Conservation (phyloP, 2,113 vertebrate species). For the Bostrychus sinensis region DNA sequence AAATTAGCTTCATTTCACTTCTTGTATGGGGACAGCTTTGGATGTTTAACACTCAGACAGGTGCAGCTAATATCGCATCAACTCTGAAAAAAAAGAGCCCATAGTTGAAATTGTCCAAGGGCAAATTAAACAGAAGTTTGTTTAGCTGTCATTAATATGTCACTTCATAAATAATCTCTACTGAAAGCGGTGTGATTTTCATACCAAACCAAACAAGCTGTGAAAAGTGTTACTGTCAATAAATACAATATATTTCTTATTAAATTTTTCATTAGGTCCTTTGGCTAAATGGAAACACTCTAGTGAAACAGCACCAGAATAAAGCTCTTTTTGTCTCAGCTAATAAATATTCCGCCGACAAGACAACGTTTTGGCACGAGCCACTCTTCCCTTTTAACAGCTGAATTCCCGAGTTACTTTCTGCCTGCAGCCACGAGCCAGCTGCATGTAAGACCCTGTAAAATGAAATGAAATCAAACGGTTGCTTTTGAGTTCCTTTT, state of each 20-base stretch:
- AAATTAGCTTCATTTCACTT: too few relatives aligned
- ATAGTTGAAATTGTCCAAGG: too few relatives aligned
- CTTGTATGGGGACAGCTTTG: too few relatives aligned
- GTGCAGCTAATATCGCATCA: too few relatives aligned
- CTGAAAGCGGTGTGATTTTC: neutral
- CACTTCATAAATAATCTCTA: neutral
- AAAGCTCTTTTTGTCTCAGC: neutral
- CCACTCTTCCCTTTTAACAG: neutral
- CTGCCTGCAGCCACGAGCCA: neutral
- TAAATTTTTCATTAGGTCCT: neutral
- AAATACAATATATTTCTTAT: neutral
- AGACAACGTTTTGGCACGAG: neutral
- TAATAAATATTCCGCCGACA: neutral
- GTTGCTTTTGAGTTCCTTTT: constrained; percentile 1
- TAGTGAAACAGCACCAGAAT: neutral
- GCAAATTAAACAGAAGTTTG: too few relatives aligned
- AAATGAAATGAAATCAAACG: neutral
- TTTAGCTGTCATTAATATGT: too few relatives aligned
- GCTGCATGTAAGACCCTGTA: neutral
- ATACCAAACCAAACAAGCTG: too few relatives aligned
- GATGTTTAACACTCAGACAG: too few relatives aligned
- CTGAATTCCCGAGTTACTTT: too few relatives aligned
- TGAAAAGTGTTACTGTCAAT: neutral
- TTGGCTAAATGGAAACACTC: neutral
- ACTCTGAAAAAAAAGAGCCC: too few relatives aligned